Base-by-base conservation (phyloP, 2,888 invertebrate genomes). In the Leptodirus hochenwartii region DNA sequence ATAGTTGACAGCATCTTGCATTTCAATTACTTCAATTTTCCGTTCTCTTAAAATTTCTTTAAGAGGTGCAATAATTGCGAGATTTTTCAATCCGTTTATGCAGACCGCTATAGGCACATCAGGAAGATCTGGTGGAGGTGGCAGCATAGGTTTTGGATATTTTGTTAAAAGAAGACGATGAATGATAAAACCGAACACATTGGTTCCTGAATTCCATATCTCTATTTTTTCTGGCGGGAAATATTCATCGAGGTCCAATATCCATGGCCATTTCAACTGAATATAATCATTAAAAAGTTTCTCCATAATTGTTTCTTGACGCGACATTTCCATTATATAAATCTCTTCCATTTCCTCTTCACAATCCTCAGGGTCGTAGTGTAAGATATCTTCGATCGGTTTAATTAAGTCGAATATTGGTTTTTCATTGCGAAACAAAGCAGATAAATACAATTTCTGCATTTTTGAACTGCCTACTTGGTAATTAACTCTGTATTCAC, bases 281-380 rank as follows among this genome's bases (percentile, higher is more conserved):
- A 62, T 54, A 47, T 74, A 75, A 37, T 63, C 62, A 15, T 56
- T 46, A 37, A 73, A 63, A 40, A 69, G 68, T 20, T 47, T 47
- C 25, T 63, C 57, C 46, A 67, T 64, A 25, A 70, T 43, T 9
- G 53, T 48, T 35, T 65, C 58, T 44, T 66, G 66, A 24, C 65
- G 56, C 29, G 58, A 54, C 30, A 61, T 43, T 47, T 69, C 68
- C 4, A 56, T 39, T 16, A 55, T 48, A 29, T 59, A 45, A 24
- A 61, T 32, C 45, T 59, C 56, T 43, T 62, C 62, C 33, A 50
- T 46, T 38, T 54, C 51, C 3, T 45, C 56, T 2, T 42, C 39
- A 17, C 56, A 54, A 41, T 51, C 30, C 25, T 40, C 53, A 17
- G 59, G 40, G 33, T 57, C 37, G 23, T 50, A 45, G 3, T 30